phyloP scores from a whole-genome alignment of 2,888 invertebrate species.

The Amblyjoppa fuscipennis region DNA sequence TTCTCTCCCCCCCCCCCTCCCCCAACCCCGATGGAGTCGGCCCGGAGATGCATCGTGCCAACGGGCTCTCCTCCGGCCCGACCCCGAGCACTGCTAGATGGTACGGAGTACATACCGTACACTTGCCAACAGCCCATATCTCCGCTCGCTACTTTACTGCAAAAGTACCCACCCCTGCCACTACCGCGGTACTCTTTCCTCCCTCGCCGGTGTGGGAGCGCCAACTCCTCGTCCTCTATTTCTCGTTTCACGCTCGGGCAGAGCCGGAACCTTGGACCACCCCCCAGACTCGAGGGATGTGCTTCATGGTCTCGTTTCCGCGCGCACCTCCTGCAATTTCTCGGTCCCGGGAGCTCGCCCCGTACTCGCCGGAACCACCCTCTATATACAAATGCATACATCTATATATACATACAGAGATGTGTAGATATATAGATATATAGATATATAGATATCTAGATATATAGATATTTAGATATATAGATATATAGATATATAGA shows the following conservation, averaged over 20 bases:
- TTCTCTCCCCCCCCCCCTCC: not conserved
- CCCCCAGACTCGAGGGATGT: constrained; percentile 34
- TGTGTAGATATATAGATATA: too few species aligned
- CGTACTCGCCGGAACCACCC: constrained; percentile 36
- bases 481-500: too few species aligned
- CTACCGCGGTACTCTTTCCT: not conserved
- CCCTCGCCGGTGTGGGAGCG: not conserved
- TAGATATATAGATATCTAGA: too few species aligned
- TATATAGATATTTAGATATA: too few species aligned
- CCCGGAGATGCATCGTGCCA: not conserved
- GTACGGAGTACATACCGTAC: not conserved
- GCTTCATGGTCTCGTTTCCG: constrained; percentile 36
- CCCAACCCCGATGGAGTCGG: not conserved
- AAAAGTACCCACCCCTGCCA: not conserved
- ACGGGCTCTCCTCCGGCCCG: not conserved
- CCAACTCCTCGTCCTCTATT: constrained; percentile 54
- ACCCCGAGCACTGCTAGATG: not conserved
- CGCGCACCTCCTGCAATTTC: constrained; percentile 57
- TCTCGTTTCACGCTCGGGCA: constrained; percentile 48
- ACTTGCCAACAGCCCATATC: not conserved
- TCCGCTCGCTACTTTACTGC: not conserved
- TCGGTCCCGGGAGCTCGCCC: constrained; percentile 26
- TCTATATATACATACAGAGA: too few species aligned
- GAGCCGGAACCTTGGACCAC: constrained; percentile 44
- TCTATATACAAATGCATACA: constrained; percentile 16